phyloP scores from a whole-genome alignment of 2,888 invertebrate species.

The Prosopocoilus inquinatus region DNA sequence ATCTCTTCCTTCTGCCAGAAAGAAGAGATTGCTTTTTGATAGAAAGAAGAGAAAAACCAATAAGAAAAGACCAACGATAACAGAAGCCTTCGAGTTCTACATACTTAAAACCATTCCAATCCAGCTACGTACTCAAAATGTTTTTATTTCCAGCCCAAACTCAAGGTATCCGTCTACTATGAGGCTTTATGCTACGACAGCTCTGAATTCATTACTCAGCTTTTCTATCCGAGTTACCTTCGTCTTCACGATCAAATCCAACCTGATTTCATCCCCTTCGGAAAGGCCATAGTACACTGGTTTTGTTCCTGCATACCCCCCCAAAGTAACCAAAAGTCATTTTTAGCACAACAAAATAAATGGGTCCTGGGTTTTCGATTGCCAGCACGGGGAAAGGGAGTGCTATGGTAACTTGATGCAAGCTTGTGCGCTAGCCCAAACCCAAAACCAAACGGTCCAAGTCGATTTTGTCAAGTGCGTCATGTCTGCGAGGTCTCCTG shows the following conservation, averaged over 20 bases:
- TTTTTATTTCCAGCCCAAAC: constrained; percentile 12
- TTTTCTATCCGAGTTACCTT: constrained; percentile 45
- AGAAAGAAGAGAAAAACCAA: no score
- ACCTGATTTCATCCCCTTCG: constrained; percentile 52
- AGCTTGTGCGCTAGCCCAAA: constrained; percentile 51
- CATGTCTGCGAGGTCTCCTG: constrained; percentile 12
- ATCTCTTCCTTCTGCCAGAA: no score
- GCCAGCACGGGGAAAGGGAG: constrained; percentile 55
- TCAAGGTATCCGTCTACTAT: constrained; percentile 53
- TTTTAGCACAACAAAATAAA: constrained; percentile 15
- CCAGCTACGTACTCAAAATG: no score
- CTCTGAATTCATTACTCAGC: constrained; percentile 47
- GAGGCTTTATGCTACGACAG: constrained; percentile 57
- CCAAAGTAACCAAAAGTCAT: background rate
- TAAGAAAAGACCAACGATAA: no score
- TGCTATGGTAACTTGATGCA: constrained; percentile 56
- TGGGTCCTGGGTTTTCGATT: constrained; percentile 44
- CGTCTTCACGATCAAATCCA: constrained; percentile 16
- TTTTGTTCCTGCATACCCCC: background rate
- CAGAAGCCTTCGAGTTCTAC: no score
- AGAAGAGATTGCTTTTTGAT: no score
- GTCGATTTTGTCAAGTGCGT: constrained; percentile 15
- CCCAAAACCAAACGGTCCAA: constrained; percentile 20
- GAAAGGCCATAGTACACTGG: constrained; percentile 52
- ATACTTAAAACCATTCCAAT: no score